Base-by-base conservation (phyloP, 2,113 vertebrate species). In the Thalassoma bifasciatum region DNA sequence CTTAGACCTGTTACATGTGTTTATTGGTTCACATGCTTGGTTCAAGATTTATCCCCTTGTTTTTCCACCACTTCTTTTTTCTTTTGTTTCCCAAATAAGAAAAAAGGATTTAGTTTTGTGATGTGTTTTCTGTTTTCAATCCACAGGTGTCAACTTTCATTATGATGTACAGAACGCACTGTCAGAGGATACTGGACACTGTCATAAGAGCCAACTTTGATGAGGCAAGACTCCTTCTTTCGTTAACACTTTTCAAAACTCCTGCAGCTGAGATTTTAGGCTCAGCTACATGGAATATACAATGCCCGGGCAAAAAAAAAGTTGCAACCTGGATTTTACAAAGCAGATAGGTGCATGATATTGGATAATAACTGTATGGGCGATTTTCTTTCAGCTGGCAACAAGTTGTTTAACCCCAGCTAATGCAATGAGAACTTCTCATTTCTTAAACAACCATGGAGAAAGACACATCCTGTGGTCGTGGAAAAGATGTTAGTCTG, bases 81-180 rank as follows among this genome's bases (percentile, higher is more conserved):
- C 42, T 77, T 68, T 66, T 71, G 58, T n/a, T 63, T 52, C 23
- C 44, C 42, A 58, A 46, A 46, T 47, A 59, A 60, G 23, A 63
- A 50, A 51, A n/a, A 38, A 70, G 58, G 19, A 44, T 66, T 70
- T 42, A 58, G 21, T n/a, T 82, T 79, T 79, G 56, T 81, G 58
- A 63, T 80, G 40, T 21, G 47, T 66, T 72, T 30, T 52, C 72
- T 63, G 77, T 85, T 65, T 77, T 90, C 75, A 59, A 66, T 61
- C 65, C 56, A 63, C 75, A 99, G 98, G 98, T 99, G 85, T 98
- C 98, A 63, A 99, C 98, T 49, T 99, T 99, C 86, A 99, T 99
- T 89, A 99, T 99, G 98, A 99, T 99, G 98, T 99, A 99, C 89
- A 95, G 98, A 91, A 99, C 98, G 46, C 98, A 99, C 93, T 99